phyloP scores from a whole-genome alignment of 2,797 vertebrate genomes.

The Pseudopleuronectes americanus region DNA sequence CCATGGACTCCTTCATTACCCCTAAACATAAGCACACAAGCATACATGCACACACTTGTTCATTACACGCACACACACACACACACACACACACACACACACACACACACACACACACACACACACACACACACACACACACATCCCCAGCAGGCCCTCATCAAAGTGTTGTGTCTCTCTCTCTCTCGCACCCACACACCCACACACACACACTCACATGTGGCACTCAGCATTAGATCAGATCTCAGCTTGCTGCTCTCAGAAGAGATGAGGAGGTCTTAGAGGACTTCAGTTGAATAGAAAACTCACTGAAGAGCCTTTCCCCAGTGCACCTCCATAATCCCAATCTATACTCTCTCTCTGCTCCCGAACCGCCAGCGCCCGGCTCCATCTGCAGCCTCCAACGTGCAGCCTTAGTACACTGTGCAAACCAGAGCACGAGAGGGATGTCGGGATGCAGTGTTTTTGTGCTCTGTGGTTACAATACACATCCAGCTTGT shows the following conservation, averaged over 20 bases:
- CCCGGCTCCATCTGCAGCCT: constrained; percentile 62
- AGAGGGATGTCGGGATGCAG: constrained; percentile 12
- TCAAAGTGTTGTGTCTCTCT: constrained; percentile 70
- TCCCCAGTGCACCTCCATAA: constrained; percentile 64
- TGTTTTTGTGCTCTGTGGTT: background rate
- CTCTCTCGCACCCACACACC: constrained; percentile 62
- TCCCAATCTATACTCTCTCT: constrained; percentile 72
- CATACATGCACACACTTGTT: constrained; percentile 49
- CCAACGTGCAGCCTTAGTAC: constrained; percentile 23
- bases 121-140: constrained; percentile 46
- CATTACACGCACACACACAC: constrained; percentile 47
- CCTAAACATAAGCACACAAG: constrained; percentile 52
- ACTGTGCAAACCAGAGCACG: background rate
- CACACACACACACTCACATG: constrained; percentile 70
- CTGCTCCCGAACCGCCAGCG: constrained; percentile 36
- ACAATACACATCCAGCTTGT: constrained; percentile 13
- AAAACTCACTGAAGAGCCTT: constrained; percentile 75
- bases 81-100: constrained; percentile 30
- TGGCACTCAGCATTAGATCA: constrained; percentile 82
- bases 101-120: constrained; percentile 46
- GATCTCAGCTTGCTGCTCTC: constrained; percentile 79
- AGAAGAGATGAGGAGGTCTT: constrained; percentile 79
- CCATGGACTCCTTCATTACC: constrained; percentile 64
- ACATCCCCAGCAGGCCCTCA: constrained; percentile 70
- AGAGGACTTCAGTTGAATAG: constrained; percentile 79